Evolutionary conservation across 2,888 invertebrate genomes (phyloP), one percentile per base, ranked within the genome.

Genomic region (Drosophila sordidapex): DNA sequence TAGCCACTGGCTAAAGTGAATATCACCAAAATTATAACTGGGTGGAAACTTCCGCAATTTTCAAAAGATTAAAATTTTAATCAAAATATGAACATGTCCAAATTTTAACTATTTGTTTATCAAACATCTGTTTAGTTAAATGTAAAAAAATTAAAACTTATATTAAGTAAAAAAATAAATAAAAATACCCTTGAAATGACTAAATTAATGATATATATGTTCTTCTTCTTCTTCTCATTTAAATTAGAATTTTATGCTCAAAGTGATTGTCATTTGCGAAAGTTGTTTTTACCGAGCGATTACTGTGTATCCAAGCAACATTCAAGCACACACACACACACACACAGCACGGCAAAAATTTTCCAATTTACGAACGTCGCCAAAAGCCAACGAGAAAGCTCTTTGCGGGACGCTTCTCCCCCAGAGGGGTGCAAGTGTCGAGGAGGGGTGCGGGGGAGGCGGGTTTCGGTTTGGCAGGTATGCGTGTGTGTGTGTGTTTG

Each of bases 361-460:
- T 91, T 90, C 91, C 91, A 91, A 91, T 91, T 91, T 91, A 82
- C 87, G 86, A 90, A 89, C 87, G 84, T 81, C 89, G 79, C 80
- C 81, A 86, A 89, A 84, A 84, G 70, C 73, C 86, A 72, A 76
- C 76, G 64, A 80, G 65, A 52, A 74, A 70, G 70, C 82, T 58
- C 68, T 73, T 58, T 69, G 46, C 56, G 36, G 11, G 4, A 52
- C 52, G 59, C 67, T 63, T 18, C 46, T 21, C 46, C 46, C 21
- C 46, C 21, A 46, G 21, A 13, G 46, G 46, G 46, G 33, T 67
- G 31, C 49, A 21, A 25, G 36, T 29, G 48, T 27, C 51, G 2
- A 11, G 25, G 7, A 2, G 27, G n/a, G 43, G 58, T 8, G 43
- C 18, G 27, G 29, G 27, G 15, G 18, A 4, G 49, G 56, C 38